A percentile compares a stretch with the other conserved stretches of the same genome.
phyloP scores from a whole-genome alignment of 92 coral and sea anemone species.

The Porites rus region DNA sequence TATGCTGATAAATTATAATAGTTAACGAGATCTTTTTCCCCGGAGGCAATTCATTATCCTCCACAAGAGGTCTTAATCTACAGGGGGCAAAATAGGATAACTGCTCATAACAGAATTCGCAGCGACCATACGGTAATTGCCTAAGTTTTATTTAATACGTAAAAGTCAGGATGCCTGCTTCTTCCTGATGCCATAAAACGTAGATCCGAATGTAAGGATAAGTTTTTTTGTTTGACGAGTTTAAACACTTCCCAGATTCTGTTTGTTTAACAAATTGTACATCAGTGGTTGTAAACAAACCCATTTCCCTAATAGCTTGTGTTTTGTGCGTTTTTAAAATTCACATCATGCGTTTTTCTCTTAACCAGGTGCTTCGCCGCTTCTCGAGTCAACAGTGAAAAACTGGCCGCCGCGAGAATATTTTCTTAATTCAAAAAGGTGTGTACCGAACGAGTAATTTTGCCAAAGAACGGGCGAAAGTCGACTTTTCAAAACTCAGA shows the following conservation, averaged over 20 bases:
- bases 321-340: not conserved
- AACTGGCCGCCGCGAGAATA: not conserved
- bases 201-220: not conserved
- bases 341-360: not conserved
- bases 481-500: not conserved
- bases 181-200: not conserved
- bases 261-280: not conserved
- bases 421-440: not conserved
- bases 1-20: not conserved
- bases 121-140: not conserved
- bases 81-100: not conserved
- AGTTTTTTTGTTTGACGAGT: not conserved
- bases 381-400: not conserved
- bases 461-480: not conserved
- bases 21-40: constrained; percentile 3
- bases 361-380: constrained; percentile 10
- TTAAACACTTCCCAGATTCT: not conserved
- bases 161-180: not conserved
- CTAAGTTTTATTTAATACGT: not conserved
- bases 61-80: not conserved
- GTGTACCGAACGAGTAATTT: not conserved
- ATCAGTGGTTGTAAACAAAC: not conserved
- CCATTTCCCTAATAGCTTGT: constrained; percentile 12
- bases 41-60: not conserved
- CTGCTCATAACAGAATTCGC: not conserved